These are phyloP conservation scores for Silurus asotus DNA, from an alignment of 2,113 vertebrate species.

Conservation along the genomic window DNA sequence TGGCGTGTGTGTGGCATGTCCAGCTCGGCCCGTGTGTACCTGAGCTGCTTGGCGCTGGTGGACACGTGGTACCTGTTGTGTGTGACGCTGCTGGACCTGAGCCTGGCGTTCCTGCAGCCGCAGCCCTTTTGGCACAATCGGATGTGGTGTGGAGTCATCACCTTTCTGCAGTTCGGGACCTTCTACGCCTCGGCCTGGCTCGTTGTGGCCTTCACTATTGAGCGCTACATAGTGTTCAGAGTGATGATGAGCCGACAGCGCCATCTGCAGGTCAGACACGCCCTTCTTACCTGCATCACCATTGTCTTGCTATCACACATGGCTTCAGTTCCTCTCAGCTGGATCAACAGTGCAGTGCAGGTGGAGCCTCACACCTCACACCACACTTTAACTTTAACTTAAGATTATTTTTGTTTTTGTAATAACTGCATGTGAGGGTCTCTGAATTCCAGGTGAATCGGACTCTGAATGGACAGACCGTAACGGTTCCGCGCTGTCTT, in stretches of 20 bases:
- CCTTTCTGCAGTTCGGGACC: slow-evolving; percentile 71
- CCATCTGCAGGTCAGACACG: slow-evolving; percentile 61
- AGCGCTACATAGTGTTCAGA: slow-evolving; percentile 73
- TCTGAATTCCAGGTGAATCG: slow-evolving; percentile 43
- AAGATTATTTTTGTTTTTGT: background rate
- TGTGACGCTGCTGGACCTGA: slow-evolving; percentile 75
- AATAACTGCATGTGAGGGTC: background rate
- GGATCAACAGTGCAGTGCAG: slow-evolving; percentile 67
- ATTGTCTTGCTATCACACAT: slow-evolving; percentile 69
- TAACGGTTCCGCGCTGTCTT: slow-evolving; percentile 61
- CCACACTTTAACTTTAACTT: background rate
- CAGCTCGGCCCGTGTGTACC: slow-evolving; percentile 66
- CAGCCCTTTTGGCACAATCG: slow-evolving; percentile 74
- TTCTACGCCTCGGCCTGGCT: slow-evolving; percentile 77
- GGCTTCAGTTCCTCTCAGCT: slow-evolving; percentile 68
- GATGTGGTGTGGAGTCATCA: slow-evolving; percentile 72
- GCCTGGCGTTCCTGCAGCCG: slow-evolving; percentile 69
- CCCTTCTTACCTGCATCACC: slow-evolving; percentile 61
- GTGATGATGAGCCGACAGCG: slow-evolving; percentile 58
- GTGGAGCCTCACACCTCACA: background rate
- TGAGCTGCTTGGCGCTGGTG: slow-evolving; percentile 70
- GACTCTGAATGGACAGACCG: slow-evolving; percentile 54
- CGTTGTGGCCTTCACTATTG: slow-evolving; percentile 75
- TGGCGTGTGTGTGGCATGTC: slow-evolving; percentile 77
- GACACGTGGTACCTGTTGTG: slow-evolving; percentile 75